Percentiles rank a stretch among this genome's conserved stretches.
phyloP scores from a whole-genome alignment of 2,113 vertebrate species.

The Epinephelus moara region DNA sequence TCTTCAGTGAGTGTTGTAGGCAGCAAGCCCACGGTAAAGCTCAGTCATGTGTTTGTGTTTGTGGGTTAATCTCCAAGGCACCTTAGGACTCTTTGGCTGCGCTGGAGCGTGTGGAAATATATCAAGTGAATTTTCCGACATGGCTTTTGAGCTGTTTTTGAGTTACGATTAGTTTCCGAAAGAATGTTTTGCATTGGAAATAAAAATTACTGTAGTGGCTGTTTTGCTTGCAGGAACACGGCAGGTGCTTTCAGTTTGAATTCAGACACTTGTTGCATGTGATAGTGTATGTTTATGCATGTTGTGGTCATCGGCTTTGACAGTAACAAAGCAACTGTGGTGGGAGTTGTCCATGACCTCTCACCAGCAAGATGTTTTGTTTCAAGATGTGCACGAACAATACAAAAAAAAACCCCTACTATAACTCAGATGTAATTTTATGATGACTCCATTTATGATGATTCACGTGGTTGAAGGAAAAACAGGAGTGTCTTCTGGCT shows the following conservation, averaged over 20 bases:
- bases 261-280: not conserved
- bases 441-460: slow-evolving; percentile 15
- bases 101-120: slow-evolving; percentile 24
- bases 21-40: slow-evolving; percentile 17
- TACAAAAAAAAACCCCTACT: not conserved
- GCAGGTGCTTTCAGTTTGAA: slow-evolving; percentile 1
- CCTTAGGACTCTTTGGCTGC: slow-evolving; percentile 16
- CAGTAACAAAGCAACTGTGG: not conserved
- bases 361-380: not conserved
- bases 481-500: slow-evolving; percentile 18
- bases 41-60: slow-evolving; percentile 60
- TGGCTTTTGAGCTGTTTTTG: slow-evolving; percentile 5
- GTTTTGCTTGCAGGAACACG: not conserved
- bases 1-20: slow-evolving; percentile 39
- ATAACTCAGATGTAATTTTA: not conserved
- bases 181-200: not conserved
- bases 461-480: slow-evolving; percentile 14
- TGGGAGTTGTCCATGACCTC: not conserved
- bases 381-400: not conserved
- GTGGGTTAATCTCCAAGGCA: slow-evolving; percentile 41
- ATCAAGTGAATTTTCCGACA: not conserved
- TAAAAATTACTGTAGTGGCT: not conserved
- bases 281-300: not conserved
- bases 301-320: not conserved
- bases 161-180: not conserved